phyloP scores from a whole-genome alignment of 2,888 invertebrate species.

The Drosophila ustulata region DNA sequence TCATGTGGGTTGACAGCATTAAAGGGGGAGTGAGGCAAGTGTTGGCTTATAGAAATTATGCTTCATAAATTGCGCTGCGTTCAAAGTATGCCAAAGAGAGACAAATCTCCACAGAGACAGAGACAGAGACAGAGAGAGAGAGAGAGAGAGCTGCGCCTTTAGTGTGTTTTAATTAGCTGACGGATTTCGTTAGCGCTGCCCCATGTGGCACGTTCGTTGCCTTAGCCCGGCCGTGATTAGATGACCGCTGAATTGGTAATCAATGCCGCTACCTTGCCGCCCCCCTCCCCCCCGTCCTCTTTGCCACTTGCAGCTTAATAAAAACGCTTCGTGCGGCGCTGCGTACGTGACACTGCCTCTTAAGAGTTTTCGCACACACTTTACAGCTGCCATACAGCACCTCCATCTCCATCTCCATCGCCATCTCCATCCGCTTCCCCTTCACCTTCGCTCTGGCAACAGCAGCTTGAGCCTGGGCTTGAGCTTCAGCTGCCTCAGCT shows the following conservation, averaged over 20 bases:
- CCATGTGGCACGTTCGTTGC: conserved; percentile 55
- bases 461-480: conserved; percentile 10
- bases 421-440: neutral
- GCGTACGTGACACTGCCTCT: conserved; percentile 78
- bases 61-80: conserved; percentile 69
- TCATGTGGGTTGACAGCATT: conserved; percentile 17
- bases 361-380: conserved; percentile 75
- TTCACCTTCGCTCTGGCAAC: conserved; percentile 2
- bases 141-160: conserved; percentile 34
- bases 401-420: neutral
- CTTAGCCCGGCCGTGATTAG: conserved; percentile 63
- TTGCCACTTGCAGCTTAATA: conserved; percentile 81
- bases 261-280: conserved; percentile 74
- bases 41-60: conserved; percentile 75
- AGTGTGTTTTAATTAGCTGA: conserved; percentile 79
- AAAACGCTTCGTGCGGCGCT: conserved; percentile 66
- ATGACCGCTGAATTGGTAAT: conserved; percentile 84
- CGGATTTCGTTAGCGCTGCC: conserved; percentile 44
- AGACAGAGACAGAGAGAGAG: neutral
- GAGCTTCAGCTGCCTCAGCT: conserved; percentile 13
- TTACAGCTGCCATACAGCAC: conserved; percentile 38
- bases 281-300: neutral
- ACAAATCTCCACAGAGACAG: conserved; percentile 12
- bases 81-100: conserved; percentile 47
- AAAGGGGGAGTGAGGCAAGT: conserved; percentile 6